A percentile compares a stretch with the other conserved stretches of the same genome.
These are phyloP conservation scores for Jordanella pulchra DNA, from an alignment of 2,797 vertebrate species.

Conservation along the genomic window DNA sequence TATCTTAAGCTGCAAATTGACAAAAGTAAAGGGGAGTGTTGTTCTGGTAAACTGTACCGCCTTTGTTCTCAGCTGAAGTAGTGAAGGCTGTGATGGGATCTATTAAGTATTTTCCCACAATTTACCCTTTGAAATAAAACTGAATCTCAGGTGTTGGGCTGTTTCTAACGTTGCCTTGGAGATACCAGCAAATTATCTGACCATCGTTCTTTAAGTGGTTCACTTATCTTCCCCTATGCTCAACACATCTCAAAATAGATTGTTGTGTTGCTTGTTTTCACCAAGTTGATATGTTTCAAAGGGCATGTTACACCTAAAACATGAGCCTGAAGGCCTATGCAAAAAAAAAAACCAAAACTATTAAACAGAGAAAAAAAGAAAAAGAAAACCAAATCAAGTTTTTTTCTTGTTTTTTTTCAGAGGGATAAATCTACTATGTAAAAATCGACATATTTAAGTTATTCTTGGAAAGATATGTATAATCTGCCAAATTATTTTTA, in stretches of 20 bases:
- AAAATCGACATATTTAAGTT: no score
- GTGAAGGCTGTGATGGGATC: not conserved
- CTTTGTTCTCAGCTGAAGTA: not conserved
- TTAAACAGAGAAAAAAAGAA: no score
- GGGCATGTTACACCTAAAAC: not conserved
- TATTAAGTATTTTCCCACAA: conserved; percentile 3
- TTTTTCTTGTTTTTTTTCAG: no score
- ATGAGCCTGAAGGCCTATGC: not conserved
- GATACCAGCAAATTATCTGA: not conserved
- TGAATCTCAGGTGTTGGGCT: conserved; percentile 3
- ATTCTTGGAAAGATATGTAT: no score
- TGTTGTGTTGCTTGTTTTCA: not conserved
- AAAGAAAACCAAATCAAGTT: no score
- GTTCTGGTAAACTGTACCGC: not conserved
- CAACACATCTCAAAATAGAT: not conserved
- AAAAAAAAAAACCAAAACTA: not conserved
- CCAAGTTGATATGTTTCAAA: not conserved
- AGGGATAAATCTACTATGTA: no score
- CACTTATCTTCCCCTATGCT: not conserved
- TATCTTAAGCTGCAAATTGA: not conserved
- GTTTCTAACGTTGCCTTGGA: conserved; percentile 4
- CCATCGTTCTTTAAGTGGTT: not conserved
- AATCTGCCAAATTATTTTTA: not conserved
- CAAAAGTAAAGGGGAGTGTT: not conserved
- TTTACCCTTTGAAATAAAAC: conserved; percentile 1